Evolutionary conservation across 2,113 vertebrate genomes (phyloP).

Genomic region (Corapipo altera): DNA sequence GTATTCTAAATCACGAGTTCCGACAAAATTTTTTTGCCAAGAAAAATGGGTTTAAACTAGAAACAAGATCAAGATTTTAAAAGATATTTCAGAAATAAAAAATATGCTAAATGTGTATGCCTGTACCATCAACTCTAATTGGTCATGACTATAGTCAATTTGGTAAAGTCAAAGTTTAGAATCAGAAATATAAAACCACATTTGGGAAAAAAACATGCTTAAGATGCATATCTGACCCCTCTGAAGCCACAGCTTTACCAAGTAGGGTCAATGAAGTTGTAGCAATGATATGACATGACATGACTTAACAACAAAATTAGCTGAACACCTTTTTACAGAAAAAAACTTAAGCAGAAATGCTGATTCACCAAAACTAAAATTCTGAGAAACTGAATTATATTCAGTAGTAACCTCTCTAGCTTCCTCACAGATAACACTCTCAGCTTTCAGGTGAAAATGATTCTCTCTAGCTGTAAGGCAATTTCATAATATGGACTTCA

Average conservation of each 20-base stretch:
- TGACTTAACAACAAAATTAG: neutral
- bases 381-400: neutral
- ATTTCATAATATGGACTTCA: neutral
- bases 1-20: neutral
- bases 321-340: neutral
- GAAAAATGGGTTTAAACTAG: neutral
- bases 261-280: neutral
- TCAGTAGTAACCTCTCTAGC: neutral
- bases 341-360: neutral
- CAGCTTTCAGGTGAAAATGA: neutral
- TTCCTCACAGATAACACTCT: neutral
- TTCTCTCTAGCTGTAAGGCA: neutral
- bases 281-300: neutral
- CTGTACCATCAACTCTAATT: neutral
- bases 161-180: neutral
- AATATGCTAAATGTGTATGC: neutral
- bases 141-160: neutral
- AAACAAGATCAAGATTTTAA: neutral
- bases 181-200: neutral
- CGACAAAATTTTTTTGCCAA: neutral
- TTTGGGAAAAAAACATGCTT: neutral
- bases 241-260: neutral
- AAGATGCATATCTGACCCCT: neutral
- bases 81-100: conserved; percentile 12
- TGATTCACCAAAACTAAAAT: neutral